phyloP scores from a whole-genome alignment of 2,888 invertebrate species.

The Leptogaster cylindrica region DNA sequence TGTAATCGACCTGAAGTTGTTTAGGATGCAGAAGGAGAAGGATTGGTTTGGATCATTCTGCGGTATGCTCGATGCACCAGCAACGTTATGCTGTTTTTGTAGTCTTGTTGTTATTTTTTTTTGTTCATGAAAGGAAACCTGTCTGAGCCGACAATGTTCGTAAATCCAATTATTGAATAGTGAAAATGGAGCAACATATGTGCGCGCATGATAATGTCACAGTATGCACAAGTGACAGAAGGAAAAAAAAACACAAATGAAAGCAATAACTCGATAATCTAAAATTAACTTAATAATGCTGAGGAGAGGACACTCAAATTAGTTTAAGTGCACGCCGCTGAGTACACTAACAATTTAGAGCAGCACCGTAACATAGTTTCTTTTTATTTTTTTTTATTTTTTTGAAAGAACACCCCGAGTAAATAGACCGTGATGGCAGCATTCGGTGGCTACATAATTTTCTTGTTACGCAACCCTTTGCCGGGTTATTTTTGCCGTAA shows the following conservation, averaged over 20 bases:
- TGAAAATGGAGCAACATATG: slow-evolving; percentile 30
- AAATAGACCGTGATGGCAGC: slow-evolving; percentile 2
- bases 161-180: slow-evolving; percentile 35
- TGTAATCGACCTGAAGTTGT: no score
- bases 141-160: no score
- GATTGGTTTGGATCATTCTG: no score
- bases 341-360: no score
- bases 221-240: slow-evolving; percentile 12
- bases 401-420: neutral
- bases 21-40: no score
- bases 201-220: neutral
- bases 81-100: no score
- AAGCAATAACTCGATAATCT: slow-evolving; percentile 33
- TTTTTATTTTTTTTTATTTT: no score
- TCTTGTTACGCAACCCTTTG: slow-evolving; percentile 34
- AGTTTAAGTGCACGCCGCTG: slow-evolving; percentile 31
- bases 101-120: no score
- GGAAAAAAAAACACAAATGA: slow-evolving; percentile 1
- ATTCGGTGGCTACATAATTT: slow-evolving; percentile 12
- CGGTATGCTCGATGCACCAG: no score
- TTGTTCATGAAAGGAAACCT: no score
- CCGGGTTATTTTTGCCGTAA: slow-evolving; percentile 28
- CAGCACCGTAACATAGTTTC: no score
- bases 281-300: slow-evolving; percentile 32
- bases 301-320: slow-evolving; percentile 29